Base-by-base conservation (phyloP, 2,888 invertebrate species). In the Cantharis nigra region DNA sequence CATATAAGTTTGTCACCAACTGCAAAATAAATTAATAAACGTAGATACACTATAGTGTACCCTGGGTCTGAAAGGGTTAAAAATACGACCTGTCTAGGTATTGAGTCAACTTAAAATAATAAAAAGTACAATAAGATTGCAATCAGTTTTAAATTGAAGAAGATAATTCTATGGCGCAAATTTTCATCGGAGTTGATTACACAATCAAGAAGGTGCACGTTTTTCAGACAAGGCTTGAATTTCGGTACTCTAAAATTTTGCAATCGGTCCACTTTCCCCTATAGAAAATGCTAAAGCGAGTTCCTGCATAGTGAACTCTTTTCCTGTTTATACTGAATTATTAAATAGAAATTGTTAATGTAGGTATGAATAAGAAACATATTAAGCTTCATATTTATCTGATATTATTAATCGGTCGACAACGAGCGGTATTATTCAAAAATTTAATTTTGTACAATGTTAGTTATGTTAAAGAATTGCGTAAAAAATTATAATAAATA, bases 401-500 rank as follows among this genome's bases (percentile, higher is more conserved):
- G 49, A 49, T 49, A n/a, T 49, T 49, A 49, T 49, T 49, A 49
- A 49, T 49, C 49, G 49, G 7, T n/a, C 49, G n/a, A 49, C 49
- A 49, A 49, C n/a, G 49, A 49, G 49, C 49, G 2, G n/a, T 49
- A 49, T 33, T 33, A 74, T 67, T 71, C 69, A 71, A 67, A 75
- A 69, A 71, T 72, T 78, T 70, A 78, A 78, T 78, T 78, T 49
- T 49, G n/a, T 49, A 78, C 70, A 78, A 78, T 78, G 71, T 75
- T 77, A 78, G 71, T 75, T 77, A 78, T 78, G 71, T 75, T 77
- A 80, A 79, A 75, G 77, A 78, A 78, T 78, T 80, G 75, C 77
- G 77, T 79, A 78, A 78, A 79, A 75, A 75, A 74, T 49, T 49
- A n/a, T 49, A 49, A 49, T 49, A 67, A 67, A 67, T 67, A 23